phyloP scores from a whole-genome alignment of 2,113 vertebrate species.

The Syngnathoides biaculeatus region DNA sequence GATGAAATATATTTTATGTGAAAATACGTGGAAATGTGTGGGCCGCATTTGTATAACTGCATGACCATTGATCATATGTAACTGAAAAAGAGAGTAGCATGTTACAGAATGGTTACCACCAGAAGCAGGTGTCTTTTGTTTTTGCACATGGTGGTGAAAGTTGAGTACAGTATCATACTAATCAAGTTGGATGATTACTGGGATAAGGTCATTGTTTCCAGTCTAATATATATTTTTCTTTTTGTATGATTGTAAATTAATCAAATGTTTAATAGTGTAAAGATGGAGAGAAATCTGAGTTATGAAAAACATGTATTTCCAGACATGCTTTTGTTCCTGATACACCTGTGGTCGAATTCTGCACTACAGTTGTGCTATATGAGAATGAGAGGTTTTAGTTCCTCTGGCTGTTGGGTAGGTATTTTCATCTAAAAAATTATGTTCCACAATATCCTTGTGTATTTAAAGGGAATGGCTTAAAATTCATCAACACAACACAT shows the following conservation, averaged over 20 bases:
- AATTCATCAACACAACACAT: constrained; percentile 26
- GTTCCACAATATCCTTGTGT: constrained; percentile 23
- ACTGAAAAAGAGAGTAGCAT: constrained; percentile 40
- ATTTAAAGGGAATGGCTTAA: constrained; percentile 49
- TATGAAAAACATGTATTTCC: constrained; percentile 14
- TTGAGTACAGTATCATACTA: constrained; percentile 13
- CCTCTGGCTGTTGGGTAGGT: constrained; percentile 26
- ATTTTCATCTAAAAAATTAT: constrained; percentile 18
- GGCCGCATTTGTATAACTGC: constrained; percentile 39
- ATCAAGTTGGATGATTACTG: constrained; percentile 35
- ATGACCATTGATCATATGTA: constrained; percentile 44
- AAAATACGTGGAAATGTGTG: constrained; percentile 40
- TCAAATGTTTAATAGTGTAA: constrained; percentile 43
- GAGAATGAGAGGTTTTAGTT: constrained; percentile 21
- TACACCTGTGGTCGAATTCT: constrained; percentile 13
- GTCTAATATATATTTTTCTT: constrained; percentile 63
- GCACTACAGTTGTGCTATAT: neutral
- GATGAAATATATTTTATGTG: constrained; percentile 48
- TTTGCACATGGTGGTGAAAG: constrained; percentile 53
- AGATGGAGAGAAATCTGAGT: constrained; percentile 22
- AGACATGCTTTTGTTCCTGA: neutral
- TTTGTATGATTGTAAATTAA: constrained; percentile 53
- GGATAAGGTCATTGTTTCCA: constrained; percentile 52
- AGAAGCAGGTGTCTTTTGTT: constrained; percentile 47
- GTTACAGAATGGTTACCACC: constrained; percentile 45